Base-by-base conservation (phyloP, 2,113 vertebrate species). In the Trichechus manatus region DNA sequence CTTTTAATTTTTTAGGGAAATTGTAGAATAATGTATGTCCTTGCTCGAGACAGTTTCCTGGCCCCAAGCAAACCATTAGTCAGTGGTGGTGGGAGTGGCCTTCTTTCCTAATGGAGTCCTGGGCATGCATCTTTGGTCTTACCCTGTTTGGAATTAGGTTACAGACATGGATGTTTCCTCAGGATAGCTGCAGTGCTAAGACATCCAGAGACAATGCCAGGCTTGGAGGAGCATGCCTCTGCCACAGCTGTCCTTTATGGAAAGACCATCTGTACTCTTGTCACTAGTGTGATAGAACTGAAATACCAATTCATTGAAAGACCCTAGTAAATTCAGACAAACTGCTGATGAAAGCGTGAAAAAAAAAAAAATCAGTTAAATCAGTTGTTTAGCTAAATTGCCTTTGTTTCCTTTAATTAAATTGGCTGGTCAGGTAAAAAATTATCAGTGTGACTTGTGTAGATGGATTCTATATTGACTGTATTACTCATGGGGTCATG, bases 1-100 rank as follows among this genome's bases (percentile, higher is more conserved):
- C 94, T 93, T 94, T 89, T 92, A 92, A 91, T 95, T 97, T 94
- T 97, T 97, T 82, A 97, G 87, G 94, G 95, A 97, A 94, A 97
- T 96, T 78, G 92, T 85, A 90, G 85, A 91, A 95, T 75, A 87
- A 97, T 97, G 74, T 87, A 96, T 97, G 88, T 97, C 87, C 36
- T 56, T 66, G 0, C 2, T 4, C 89, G 91, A 88, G 96, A 94
- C 91, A 96, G 95, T 74, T 94, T 97, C 36, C 97, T 97, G 97
- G 97, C 87, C 93, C 70, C 33, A 88, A 44, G 80, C 14, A n/a
- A 29, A 50, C 88, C 94, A 33, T 96, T 44, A 77, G 74, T 96
- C 70, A 68, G 77, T 23, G 19, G 27, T 14, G 33, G 74, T 1
- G 15, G 0, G 33, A 50, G 80, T 63, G 4, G 44, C 20, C 66